Conservation (phyloP, 2,797 vertebrate species). For the Myripristis murdjan region DNA sequence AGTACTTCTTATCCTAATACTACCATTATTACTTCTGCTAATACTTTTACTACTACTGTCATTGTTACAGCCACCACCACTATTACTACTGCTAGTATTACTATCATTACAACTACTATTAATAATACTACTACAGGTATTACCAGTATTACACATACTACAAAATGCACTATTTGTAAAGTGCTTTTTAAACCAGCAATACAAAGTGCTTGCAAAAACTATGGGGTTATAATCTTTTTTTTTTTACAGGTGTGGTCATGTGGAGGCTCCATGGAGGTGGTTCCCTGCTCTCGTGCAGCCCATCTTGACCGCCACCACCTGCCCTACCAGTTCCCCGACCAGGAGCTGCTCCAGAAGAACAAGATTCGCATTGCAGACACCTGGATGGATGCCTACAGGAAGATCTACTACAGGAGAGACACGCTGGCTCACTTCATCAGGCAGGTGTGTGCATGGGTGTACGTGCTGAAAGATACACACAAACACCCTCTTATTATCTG, state of each 20-base stretch:
- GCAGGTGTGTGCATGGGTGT: conserved; percentile 75
- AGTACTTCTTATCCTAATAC: background rate
- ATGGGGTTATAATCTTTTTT: background rate
- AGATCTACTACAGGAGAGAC: conserved; percentile 89
- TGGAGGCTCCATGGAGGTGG: conserved; percentile 91
- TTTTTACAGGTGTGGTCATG: conserved; percentile 91
- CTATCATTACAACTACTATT: no score
- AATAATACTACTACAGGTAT: background rate
- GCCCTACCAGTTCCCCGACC: conserved; percentile 69
- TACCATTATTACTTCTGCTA: no score
- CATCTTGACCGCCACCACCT: conserved; percentile 81
- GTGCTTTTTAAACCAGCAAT: no score
- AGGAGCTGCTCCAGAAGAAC: conserved; percentile 84
- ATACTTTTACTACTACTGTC: no score
- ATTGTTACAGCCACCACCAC: no score
- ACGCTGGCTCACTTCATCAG: conserved; percentile 87
- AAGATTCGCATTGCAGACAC: conserved; percentile 90
- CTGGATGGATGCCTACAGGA: conserved; percentile 91
- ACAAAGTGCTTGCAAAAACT: background rate
- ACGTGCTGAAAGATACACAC: background rate
- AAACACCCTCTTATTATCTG: no score
- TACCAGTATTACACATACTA: background rate
- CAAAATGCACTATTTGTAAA: no score
- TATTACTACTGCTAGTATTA: no score
- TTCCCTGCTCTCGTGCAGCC: conserved; percentile 92